Evolutionary conservation across 2,888 invertebrate genomes (phyloP).

Genomic region (Philopedon plagiatum): DNA sequence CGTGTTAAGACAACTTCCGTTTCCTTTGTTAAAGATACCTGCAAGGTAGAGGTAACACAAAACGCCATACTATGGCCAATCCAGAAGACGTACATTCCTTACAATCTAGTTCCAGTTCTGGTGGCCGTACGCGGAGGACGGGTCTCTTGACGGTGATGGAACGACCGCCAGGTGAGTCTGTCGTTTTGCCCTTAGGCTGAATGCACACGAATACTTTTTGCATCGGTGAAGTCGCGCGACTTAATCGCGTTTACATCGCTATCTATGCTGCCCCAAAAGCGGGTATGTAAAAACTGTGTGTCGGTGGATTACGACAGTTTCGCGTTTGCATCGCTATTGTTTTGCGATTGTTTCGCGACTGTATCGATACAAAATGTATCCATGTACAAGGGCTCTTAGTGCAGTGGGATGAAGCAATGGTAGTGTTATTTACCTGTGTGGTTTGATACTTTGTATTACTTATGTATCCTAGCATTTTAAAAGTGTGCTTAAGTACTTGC

Average conservation of each 20-base stretch:
- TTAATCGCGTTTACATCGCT: too few species aligned
- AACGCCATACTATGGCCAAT: conserved; percentile 85
- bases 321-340: too few species aligned
- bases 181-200: neutral
- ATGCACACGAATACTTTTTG: too few species aligned
- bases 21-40: conserved; percentile 78
- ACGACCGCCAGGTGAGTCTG: conserved; percentile 82
- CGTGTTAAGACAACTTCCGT: too few species aligned
- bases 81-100: conserved; percentile 77
- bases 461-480: neutral
- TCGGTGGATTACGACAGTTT: too few species aligned
- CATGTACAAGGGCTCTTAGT: too few species aligned
- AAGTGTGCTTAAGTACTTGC: neutral
- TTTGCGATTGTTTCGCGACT: too few species aligned
- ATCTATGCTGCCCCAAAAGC: too few species aligned
- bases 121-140: conserved; percentile 78
- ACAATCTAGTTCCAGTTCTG: conserved; percentile 61
- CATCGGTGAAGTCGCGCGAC: too few species aligned
- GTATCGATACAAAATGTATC: too few species aligned
- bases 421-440: neutral
- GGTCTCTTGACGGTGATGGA: conserved; percentile 91
- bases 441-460: neutral
- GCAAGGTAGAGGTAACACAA: conserved; percentile 81
- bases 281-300: too few species aligned
- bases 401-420: too few species aligned